Evolutionary conservation across 1,140 invertebrate genomes (phyloP).

Genomic region (Cephus cinctus): DNA sequence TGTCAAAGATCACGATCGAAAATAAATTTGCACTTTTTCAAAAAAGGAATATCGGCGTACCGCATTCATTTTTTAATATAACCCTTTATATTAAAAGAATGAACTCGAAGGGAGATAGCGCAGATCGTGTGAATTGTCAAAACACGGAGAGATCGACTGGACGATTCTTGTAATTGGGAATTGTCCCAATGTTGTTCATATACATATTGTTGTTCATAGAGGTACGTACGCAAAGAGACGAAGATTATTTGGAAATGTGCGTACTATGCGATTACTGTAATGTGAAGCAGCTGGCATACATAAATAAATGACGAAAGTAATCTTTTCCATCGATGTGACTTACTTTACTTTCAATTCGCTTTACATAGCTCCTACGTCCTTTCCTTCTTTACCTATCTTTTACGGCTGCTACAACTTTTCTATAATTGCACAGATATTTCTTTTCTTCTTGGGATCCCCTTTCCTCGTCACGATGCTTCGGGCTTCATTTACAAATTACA

Average conservation of each 20-base stretch:
- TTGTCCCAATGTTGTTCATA: slow-evolving; percentile 7
- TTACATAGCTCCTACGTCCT: no score
- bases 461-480: no score
- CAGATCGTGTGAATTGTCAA: slow-evolving; percentile 11
- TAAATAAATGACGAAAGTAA: slow-evolving; percentile 19
- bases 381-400: no score
- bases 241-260: background rate
- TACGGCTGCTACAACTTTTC: no score
- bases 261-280: slow-evolving; percentile 1
- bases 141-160: no score
- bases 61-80: background rate
- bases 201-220: background rate
- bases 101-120: slow-evolving; percentile 10
- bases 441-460: no score
- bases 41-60: background rate
- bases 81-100: background rate
- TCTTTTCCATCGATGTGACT: slow-evolving; percentile 4
- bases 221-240: background rate
- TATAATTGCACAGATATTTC: no score
- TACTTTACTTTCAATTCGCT: no score
- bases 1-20: background rate
- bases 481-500: no score
- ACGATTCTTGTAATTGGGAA: no score
- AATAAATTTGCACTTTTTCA: background rate
- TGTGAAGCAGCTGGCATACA: slow-evolving; percentile 1